Percentiles rank a stretch among this genome's conserved stretches.
Conservation (phyloP, 2,888 invertebrate species). For the Pollenia angustigena region DNA sequence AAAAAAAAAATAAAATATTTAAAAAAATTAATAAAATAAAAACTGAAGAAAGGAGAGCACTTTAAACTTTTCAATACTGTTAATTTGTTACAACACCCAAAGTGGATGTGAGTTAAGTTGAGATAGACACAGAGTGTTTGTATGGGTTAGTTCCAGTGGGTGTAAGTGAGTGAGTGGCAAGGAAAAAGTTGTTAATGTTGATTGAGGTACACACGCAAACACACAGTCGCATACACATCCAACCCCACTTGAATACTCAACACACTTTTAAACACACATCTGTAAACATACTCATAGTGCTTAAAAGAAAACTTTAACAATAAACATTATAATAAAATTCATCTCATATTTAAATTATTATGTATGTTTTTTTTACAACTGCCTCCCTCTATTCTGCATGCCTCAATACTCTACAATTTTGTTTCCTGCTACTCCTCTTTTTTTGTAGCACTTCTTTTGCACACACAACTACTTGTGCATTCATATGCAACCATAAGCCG, state of each 20-base stretch:
- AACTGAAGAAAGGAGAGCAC: slow-evolving; percentile 59
- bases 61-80: slow-evolving; percentile 72
- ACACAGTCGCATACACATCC: slow-evolving; percentile 4
- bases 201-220: slow-evolving; percentile 38
- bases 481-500: slow-evolving; percentile 37
- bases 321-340: slow-evolving; percentile 76
- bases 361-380: slow-evolving; percentile 44
- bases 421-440: background rate
- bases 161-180: slow-evolving; percentile 30
- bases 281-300: slow-evolving; percentile 28
- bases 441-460: slow-evolving; percentile 3
- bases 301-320: slow-evolving; percentile 74
- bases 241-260: too few relatives aligned
- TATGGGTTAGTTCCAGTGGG: background rate
- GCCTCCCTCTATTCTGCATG: background rate
- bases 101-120: slow-evolving; percentile 49
- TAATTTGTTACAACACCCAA: slow-evolving; percentile 64
- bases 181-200: slow-evolving; percentile 54
- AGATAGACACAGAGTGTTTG: background rate
- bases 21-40: slow-evolving; percentile 29
- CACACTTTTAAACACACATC: background rate
- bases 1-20: slow-evolving; percentile 34
- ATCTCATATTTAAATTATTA: slow-evolving; percentile 73
- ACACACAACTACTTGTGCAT: slow-evolving; percentile 43
- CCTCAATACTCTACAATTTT: too few relatives aligned